A percentile compares a stretch with the other conserved stretches of the same genome.
These are phyloP conservation scores for Oncopeltus fasciatus DNA, from an alignment of 1,140 invertebrate genomes.

Conservation along the genomic window DNA sequence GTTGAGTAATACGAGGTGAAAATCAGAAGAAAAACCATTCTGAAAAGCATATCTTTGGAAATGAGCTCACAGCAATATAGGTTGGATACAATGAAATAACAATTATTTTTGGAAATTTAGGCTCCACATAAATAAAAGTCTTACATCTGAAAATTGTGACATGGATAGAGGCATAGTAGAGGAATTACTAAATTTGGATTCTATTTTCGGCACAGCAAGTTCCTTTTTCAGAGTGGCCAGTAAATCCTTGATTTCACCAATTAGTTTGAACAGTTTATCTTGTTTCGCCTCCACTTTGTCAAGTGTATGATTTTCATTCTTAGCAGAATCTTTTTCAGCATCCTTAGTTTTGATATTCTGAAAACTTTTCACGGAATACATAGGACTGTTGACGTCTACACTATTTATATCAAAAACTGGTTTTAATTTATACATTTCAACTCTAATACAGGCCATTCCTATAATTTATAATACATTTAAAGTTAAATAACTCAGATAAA, in stretches of 20 bases:
- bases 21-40: no score
- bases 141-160: no score
- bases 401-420: constrained; percentile 17
- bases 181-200: no score
- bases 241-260: constrained; percentile 19
- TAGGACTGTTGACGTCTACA: constrained; percentile 15
- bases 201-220: no score
- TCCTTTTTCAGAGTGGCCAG: constrained; percentile 18
- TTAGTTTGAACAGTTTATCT: constrained; percentile 19
- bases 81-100: no score
- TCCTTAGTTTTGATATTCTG: constrained; percentile 8
- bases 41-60: no score
- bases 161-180: no score
- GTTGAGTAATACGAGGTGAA: no score
- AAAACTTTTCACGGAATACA: constrained; percentile 24
- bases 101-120: no score
- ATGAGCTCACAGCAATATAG: no score
- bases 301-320: constrained; percentile 9
- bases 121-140: no score
- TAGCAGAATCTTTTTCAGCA: background rate
- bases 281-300: constrained; percentile 20
- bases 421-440: constrained; percentile 23
- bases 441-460: background rate
- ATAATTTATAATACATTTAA: background rate
- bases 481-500: no score